These are phyloP conservation scores for Manacus vitellinus DNA, from an alignment of 2,113 vertebrate species.

Conservation along the genomic window DNA sequence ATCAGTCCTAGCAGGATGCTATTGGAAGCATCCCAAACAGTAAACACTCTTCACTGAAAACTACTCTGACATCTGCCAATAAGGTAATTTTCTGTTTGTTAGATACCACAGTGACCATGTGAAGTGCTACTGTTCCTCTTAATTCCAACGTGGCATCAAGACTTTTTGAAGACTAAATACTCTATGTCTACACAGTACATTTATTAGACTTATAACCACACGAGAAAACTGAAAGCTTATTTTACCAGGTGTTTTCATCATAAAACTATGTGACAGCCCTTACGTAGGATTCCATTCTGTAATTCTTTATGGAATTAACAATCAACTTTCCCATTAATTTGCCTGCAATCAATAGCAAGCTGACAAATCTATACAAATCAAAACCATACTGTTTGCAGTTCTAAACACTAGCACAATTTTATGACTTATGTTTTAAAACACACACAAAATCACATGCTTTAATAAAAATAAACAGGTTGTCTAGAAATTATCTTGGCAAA, in stretches of 20 bases:
- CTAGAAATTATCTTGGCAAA: background rate
- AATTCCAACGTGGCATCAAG: background rate
- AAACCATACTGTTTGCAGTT: background rate
- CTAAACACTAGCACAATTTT: background rate
- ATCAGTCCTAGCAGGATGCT: background rate
- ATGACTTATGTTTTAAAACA: background rate
- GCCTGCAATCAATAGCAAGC: background rate
- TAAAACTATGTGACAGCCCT: background rate
- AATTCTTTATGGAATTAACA: background rate
- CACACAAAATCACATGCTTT: background rate
- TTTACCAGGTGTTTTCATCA: background rate
- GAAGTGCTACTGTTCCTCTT: background rate
- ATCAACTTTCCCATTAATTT: background rate
- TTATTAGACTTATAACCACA: background rate
- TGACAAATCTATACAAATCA: background rate
- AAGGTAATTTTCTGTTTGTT: background rate
- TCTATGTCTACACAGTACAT: background rate
- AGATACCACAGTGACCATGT: background rate
- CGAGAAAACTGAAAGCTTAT: background rate
- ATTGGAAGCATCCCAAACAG: accelerated
- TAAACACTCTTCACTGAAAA: background rate
- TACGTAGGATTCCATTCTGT: background rate
- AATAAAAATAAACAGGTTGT: background rate
- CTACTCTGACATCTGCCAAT: background rate
- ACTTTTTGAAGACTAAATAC: background rate